Percentiles rank a stretch among this genome's conserved stretches.
Conservation (phyloP, 1,140 invertebrate species). For the Cecropterus lyciades region DNA sequence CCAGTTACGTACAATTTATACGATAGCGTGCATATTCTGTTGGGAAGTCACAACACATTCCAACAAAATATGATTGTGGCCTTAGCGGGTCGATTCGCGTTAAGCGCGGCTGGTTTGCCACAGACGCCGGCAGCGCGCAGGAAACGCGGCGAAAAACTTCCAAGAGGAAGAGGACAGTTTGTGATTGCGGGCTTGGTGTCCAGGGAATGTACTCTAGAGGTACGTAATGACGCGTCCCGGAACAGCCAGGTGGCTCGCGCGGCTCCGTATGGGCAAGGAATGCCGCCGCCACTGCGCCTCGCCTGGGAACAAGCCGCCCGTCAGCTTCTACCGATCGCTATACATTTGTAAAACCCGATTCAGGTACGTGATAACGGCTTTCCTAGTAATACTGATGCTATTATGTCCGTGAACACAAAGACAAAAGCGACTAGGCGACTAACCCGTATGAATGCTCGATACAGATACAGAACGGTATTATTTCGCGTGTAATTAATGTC, state of each 20-base stretch:
- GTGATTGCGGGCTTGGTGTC: constrained; percentile 59
- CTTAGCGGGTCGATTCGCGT: too few species aligned
- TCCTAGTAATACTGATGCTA: constrained; percentile 43
- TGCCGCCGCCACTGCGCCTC: constrained; percentile 51
- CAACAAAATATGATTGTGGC: too few species aligned
- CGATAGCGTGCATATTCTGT: too few species aligned
- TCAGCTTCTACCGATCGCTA: constrained; percentile 46
- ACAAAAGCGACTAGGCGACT: background rate
- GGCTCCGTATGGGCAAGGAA: constrained; percentile 75
- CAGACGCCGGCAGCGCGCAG: constrained; percentile 27
- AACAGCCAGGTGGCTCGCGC: constrained; percentile 64
- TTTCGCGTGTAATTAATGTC: background rate
- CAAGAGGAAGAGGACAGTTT: constrained; percentile 62
- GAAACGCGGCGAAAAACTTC: constrained; percentile 57
- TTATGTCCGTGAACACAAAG: constrained; percentile 41
- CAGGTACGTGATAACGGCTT: constrained; percentile 57
- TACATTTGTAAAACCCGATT: constrained; percentile 61
- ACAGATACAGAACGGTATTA: constrained; percentile 3
- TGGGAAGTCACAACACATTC: too few species aligned
- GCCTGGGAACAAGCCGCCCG: constrained; percentile 65
- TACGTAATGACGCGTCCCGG: constrained; percentile 65
- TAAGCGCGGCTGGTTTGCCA: background rate
- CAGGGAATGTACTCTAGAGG: constrained; percentile 65
- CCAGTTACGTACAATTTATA: too few species aligned
- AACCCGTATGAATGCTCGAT: constrained; percentile 7